Conservation (phyloP, 1,140 invertebrate species). For the Diachasma alloeum region DNA sequence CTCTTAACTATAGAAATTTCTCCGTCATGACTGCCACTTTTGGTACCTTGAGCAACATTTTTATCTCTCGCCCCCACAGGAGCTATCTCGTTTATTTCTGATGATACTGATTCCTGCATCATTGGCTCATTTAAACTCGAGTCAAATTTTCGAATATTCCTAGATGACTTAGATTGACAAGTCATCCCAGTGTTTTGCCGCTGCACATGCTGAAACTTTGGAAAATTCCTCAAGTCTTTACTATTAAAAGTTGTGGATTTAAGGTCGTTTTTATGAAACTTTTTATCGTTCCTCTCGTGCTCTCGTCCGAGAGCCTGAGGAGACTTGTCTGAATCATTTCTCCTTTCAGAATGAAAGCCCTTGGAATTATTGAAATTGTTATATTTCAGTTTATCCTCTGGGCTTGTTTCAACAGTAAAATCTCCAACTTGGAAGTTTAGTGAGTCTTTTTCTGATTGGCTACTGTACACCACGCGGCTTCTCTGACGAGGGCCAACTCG, state of each 20-base stretch:
- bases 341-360: slow-evolving; percentile 23
- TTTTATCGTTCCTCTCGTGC: not conserved
- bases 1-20: no score
- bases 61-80: no score
- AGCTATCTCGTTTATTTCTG: no score
- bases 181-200: slow-evolving; percentile 27
- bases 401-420: slow-evolving; percentile 43
- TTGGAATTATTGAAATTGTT: slow-evolving; percentile 37
- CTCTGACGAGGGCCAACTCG: slow-evolving; percentile 63
- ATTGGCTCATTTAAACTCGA: no score
- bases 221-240: slow-evolving; percentile 39
- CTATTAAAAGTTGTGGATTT: slow-evolving; percentile 40
- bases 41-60: no score
- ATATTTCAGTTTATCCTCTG: slow-evolving; percentile 48
- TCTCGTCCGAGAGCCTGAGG: slow-evolving; percentile 17
- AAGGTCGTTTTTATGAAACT: slow-evolving; percentile 32
- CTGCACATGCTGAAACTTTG: slow-evolving; percentile 23
- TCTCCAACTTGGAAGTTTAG: slow-evolving; percentile 32
- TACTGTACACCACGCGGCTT: slow-evolving; percentile 54
- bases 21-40: no score
- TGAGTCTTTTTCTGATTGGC: slow-evolving; percentile 50
- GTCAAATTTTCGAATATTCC: not conserved
- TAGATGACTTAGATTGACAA: slow-evolving; percentile 29
- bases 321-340: slow-evolving; percentile 48
- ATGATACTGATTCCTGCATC: no score